A percentile compares a stretch with the other conserved stretches of the same genome.
Conservation (phyloP, 2,113 vertebrate genomes). For the Equus quagga region DNA sequence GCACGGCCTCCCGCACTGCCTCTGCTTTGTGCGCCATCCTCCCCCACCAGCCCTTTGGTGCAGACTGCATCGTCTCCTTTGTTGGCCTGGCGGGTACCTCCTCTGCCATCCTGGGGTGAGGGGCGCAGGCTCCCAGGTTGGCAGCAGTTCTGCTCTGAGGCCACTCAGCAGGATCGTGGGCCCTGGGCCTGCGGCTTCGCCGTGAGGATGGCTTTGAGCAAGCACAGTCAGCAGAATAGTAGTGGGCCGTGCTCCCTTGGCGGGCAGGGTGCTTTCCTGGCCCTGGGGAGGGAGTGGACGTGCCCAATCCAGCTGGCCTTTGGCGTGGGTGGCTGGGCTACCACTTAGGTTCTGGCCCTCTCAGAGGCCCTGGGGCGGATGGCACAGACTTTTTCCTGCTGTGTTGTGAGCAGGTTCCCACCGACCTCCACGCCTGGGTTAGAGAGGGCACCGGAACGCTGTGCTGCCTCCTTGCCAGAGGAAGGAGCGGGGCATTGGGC, state of each 20-base stretch:
- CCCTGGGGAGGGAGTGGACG: not conserved
- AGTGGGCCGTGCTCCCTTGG: not conserved
- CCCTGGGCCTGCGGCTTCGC: not conserved
- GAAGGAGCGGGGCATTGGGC: not conserved
- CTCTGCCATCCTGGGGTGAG: not conserved
- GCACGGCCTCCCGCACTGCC: not conserved
- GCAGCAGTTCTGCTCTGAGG: not conserved
- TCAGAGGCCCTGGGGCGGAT: not conserved
- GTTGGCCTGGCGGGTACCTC: not conserved
- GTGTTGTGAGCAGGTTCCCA: not conserved
- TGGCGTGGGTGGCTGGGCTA: not conserved
- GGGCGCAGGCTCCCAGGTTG: not conserved
- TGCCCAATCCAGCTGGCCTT: not conserved
- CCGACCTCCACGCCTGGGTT: not conserved
- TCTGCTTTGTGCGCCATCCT: fast-evolving
- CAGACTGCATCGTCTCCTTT: not conserved
- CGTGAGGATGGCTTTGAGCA: not conserved
- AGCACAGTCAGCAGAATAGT: not conserved
- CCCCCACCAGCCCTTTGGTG: not conserved
- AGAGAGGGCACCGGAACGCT: not conserved
- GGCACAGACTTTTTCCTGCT: not conserved
- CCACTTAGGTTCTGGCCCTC: not conserved
- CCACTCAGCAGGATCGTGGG: not conserved
- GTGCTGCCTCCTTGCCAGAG: not conserved
- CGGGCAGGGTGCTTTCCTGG: not conserved